A percentile compares a stretch with the other conserved stretches of the same genome.
phyloP scores from a whole-genome alignment of 92 coral and sea anemone species.

The Zoanthus solanderi region DNA sequence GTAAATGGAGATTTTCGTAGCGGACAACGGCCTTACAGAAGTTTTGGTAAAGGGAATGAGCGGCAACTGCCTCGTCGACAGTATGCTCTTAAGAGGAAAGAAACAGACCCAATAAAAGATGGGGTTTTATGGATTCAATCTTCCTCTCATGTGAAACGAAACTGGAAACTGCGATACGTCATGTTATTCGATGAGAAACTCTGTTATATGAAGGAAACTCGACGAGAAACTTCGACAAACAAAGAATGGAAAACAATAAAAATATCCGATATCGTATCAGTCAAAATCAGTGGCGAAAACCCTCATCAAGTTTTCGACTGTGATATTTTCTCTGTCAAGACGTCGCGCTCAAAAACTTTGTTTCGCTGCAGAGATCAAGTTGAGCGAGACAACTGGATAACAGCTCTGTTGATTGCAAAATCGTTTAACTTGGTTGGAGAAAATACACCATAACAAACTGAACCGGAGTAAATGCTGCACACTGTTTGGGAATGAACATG shows the following conservation, averaged over 20 bases:
- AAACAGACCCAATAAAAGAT: constrained; percentile 18
- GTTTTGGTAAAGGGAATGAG: constrained; percentile 34
- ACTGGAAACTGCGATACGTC: constrained; percentile 29
- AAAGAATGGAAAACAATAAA: constrained; percentile 33
- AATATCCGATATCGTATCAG: constrained; percentile 19
- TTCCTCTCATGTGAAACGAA: constrained; percentile 25
- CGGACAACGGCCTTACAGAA: constrained; percentile 20
- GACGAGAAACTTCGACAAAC: not conserved
- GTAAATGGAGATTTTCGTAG: constrained; percentile 5
- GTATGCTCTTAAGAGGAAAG: constrained; percentile 3
- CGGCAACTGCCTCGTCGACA: constrained; percentile 6
- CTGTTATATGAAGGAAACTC: constrained; percentile 28
- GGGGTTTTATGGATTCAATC: constrained; percentile 37
- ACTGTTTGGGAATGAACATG: not conserved
- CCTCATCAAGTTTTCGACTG: constrained; percentile 13
- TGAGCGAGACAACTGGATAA: constrained; percentile 31
- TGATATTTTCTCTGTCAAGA: constrained; percentile 19
- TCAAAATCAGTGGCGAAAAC: constrained; percentile 14
- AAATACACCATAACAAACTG: not conserved
- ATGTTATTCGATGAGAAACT: constrained; percentile 23
- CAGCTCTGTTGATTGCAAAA: constrained; percentile 19
- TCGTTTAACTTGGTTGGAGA: constrained; percentile 3
- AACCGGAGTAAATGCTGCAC: not conserved
- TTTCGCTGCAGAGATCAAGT: constrained; percentile 22
- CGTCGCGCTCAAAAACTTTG: constrained; percentile 22